phyloP scores from a whole-genome alignment of 2,888 invertebrate species.

The Maniola hyperantus region DNA sequence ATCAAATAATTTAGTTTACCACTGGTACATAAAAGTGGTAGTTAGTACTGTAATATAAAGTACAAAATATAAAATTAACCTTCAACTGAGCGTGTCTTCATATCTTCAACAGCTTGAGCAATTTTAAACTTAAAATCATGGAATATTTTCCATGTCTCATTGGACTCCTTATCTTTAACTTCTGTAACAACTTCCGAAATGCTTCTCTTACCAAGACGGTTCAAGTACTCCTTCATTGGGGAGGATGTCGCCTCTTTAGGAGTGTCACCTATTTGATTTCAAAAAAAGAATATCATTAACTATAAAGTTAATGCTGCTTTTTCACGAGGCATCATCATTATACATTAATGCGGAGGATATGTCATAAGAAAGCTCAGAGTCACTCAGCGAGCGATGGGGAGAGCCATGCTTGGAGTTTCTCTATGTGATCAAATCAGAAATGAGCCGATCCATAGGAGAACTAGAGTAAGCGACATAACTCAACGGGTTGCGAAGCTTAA shows the following conservation, averaged over 20 bases:
- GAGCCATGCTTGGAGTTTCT: too few species aligned
- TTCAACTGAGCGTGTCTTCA: constrained; percentile 86
- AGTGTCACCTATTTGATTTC: constrained; percentile 27
- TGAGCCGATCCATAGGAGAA: too few species aligned
- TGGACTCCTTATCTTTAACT: constrained; percentile 66
- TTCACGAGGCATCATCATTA: too few species aligned
- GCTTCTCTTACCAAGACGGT: constrained; percentile 84
- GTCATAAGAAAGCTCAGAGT: too few species aligned
- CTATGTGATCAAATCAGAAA: too few species aligned
- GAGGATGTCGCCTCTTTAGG: constrained; percentile 71
- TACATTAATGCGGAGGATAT: too few species aligned
- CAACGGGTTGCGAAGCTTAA: too few species aligned
- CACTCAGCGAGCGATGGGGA: too few species aligned
- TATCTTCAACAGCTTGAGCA: constrained; percentile 90
- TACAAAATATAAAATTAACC: constrained; percentile 51
- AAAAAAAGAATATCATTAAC: background rate
- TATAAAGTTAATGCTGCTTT: background rate
- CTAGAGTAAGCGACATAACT: too few species aligned
- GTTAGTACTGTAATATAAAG: too few species aligned
- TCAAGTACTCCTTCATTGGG: constrained; percentile 83
- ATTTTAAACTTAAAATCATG: constrained; percentile 89
- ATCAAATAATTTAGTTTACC: too few species aligned
- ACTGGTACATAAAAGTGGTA: too few species aligned
- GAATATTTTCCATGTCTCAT: constrained; percentile 88
- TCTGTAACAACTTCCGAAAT: constrained; percentile 80